A percentile compares a stretch with the other conserved stretches of the same genome.
Evolutionary conservation across 2,888 invertebrate species (phyloP).

Genomic region (Spisula subtruncata): DNA sequence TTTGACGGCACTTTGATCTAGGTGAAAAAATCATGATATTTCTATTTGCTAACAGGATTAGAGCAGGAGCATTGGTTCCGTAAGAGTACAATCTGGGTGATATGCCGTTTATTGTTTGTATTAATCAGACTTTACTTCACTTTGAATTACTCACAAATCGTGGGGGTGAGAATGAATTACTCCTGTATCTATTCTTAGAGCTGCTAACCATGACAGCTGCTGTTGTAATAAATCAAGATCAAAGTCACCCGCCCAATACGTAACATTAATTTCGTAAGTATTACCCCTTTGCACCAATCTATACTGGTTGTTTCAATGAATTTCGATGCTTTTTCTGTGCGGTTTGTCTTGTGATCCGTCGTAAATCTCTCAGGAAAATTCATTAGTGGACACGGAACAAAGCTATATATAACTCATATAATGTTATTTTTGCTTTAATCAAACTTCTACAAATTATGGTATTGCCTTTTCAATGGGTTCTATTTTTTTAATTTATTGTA

Average conservation of each 20-base stretch:
- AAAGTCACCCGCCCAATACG: neutral
- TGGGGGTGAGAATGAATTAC: constrained; percentile 16
- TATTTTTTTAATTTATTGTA: too few species aligned
- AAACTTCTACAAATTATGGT: too few species aligned
- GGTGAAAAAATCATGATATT: neutral
- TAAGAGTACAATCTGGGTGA: neutral
- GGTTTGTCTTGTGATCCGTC: neutral
- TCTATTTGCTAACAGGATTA: neutral
- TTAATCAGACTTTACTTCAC: neutral
- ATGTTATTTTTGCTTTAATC: too few species aligned
- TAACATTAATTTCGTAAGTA: neutral
- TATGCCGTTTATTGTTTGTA: neutral
- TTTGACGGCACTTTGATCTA: neutral
- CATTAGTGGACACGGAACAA: too few species aligned
- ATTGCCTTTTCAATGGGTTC: too few species aligned
- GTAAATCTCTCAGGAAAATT: neutral
- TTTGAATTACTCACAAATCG: neutral
- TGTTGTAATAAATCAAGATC: neutral
- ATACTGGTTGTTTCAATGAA: neutral
- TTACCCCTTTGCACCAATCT: neutral
- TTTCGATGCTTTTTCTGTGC: neutral
- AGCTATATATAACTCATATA: too few species aligned
- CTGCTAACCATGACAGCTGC: neutral
- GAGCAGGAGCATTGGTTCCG: neutral
- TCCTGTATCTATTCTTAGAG: neutral